Base-by-base conservation (phyloP, 2,797 vertebrate species). In the Sylvilagus floridanus region DNA sequence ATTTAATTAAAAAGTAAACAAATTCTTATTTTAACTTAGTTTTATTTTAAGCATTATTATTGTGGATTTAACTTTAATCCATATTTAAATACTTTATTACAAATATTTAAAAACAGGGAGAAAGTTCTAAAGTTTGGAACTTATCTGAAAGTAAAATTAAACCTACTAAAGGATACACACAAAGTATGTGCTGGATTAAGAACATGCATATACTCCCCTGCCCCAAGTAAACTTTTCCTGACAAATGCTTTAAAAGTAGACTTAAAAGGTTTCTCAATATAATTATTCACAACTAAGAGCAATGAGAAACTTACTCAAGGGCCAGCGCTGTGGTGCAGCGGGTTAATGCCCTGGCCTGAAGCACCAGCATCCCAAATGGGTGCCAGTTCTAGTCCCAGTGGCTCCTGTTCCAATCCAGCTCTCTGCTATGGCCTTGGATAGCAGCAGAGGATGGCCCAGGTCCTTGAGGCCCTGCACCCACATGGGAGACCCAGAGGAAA, bases 11-110 rank as follows among this genome's bases (percentile, higher is more conserved):
- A 78, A 26, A 90, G n/a, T 57, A 93, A 82, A 82, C 19, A 81
- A 89, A 52, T 65, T 86, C 65, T 94, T 71, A 95, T 73, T 93
- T 78, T 81, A 87, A 93, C 35, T 75, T 69, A 22, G 66, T 88
- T 85, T 93, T 91, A 35, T 91, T 90, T 82, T 83, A 92, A 96
- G 88, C 37, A 92, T 63, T 71, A 71, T 52, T 95, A 71, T 37
- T 81, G 26, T 26, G 54, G 10, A 86, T 84, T 86, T 85, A 91
- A 73, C 21, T 79, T 79, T 94, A 90, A 93, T 63, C 42, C 69
- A 63, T 78, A 95, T 65, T 92, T 92, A 94, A 54, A 94, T 19
- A 89, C 42, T 82, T 84, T 73, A 77, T 65, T 66, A 75, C 35
- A 87, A 97, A 95, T 32, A 84, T 50, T 90, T 87, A 91, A 88